Percentiles rank a stretch among this genome's conserved stretches.
These are phyloP conservation scores for Sporophila hypoxantha DNA, from an alignment of 2,113 vertebrate species.

Conservation along the genomic window DNA sequence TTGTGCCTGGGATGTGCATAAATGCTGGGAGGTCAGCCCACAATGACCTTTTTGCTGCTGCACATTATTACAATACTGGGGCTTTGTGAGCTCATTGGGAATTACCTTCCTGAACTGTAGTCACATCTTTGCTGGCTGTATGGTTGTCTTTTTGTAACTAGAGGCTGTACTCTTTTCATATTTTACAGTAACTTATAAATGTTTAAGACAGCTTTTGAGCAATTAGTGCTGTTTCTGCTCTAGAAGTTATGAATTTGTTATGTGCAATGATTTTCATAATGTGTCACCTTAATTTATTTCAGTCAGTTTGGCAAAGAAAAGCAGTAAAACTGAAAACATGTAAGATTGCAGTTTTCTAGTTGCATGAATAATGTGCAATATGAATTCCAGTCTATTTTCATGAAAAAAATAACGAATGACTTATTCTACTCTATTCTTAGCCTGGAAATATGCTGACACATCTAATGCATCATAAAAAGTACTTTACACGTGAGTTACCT, in stretches of 20 bases:
- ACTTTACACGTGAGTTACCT: slow-evolving; percentile 28
- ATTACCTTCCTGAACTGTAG: neutral
- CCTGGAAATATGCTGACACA: slow-evolving; percentile 38
- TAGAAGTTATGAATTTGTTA: slow-evolving; percentile 52
- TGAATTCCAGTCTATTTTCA: slow-evolving; percentile 11
- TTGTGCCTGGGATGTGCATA: neutral
- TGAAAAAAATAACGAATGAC: neutral
- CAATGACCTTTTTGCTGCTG: neutral
- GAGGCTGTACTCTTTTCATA: neutral
- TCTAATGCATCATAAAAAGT: neutral
- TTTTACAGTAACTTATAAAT: slow-evolving; percentile 40
- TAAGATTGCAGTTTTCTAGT: slow-evolving; percentile 25
- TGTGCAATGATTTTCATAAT: slow-evolving; percentile 40
- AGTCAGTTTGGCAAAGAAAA: slow-evolving; percentile 29
- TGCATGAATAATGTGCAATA: slow-evolving; percentile 15
- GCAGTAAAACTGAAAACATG: slow-evolving; percentile 15
- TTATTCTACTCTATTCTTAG: slow-evolving; percentile 20
- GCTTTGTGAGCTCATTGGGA: neutral
- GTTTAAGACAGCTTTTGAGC: slow-evolving; percentile 45
- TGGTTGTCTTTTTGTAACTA: neutral
- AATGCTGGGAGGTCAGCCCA: neutral
- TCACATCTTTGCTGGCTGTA: neutral
- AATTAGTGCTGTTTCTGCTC: slow-evolving; percentile 47
- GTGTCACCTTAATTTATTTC: slow-evolving; percentile 49
- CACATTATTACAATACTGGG: neutral